Base-by-base conservation (phyloP, 2,113 vertebrate genomes). In the Odobenus rosmarus region DNA sequence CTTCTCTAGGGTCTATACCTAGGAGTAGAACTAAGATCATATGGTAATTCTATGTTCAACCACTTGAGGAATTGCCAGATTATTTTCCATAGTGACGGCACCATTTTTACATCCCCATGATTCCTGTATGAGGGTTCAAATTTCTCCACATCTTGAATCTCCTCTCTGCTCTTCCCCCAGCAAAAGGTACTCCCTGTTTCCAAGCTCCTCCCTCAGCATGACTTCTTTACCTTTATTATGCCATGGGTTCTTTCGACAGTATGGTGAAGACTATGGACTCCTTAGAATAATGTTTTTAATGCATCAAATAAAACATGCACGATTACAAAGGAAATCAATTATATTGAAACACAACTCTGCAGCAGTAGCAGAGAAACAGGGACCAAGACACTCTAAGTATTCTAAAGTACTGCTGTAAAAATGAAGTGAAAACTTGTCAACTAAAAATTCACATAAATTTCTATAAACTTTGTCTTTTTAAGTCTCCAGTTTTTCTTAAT, bases 381-480 rank as follows among this genome's bases (percentile, higher is more conserved):
- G 11, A 85, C 28, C 59, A 55, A 88, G 36, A 87, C 33, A 84
- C 62, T 74, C 5, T 57, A 94, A 85, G 59, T 46, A 86, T 57
- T 86, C 57, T 23, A 83, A 96, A 93, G 49, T 33, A 90, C 18
- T 82, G 16, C 49, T 42, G 39, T 57, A 77, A 95, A 87, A 90
- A 64, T 13, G 77, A 88, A 79, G 69, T 82, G 67, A 79, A 55
- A 87, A 91, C 24, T 49, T 86, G 7, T 64, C 76, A 91, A 88
- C 62, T 61, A 69, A 89, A 19, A 64, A 21, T 77, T 85, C 79
- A 94, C 8, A 53, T 59, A 86, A 92, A 88, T 53, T 92, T 15
- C 46, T 51, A 82, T 71, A 76, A 83, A 53, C 24, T 92, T 91
- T 59, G 77, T 59, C 26, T 28, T 81, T 89, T 72, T 33, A 90